Evolutionary conservation across 2,888 invertebrate species (phyloP).

Genomic region (Caenorhabditis japonica): DNA sequence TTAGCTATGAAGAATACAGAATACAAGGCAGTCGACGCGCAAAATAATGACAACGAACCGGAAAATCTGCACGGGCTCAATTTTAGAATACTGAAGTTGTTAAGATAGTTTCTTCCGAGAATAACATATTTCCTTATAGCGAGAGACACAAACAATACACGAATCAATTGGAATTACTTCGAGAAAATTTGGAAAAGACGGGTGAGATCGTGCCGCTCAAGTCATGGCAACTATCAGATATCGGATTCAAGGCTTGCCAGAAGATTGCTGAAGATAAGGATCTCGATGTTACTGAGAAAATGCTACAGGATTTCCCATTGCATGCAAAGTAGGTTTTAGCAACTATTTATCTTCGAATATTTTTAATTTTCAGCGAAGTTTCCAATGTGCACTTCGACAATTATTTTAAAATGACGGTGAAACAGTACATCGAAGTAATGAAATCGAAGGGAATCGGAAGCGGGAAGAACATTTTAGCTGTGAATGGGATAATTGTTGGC

Average conservation of each 20-base stretch:
- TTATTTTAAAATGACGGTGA: conserved; percentile 85
- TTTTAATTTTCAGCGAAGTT: conserved; percentile 3
- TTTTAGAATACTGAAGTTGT: conserved; percentile 84
- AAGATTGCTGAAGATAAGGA: conserved; percentile 82
- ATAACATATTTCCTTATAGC: no score
- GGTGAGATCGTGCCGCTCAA: conserved; percentile 94
- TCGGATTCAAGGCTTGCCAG: conserved; percentile 86
- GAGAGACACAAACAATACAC: conserved; percentile 84
- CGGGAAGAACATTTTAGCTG: conserved; percentile 70
- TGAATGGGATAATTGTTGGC: conserved; percentile 85
- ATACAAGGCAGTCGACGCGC: conserved; percentile 95
- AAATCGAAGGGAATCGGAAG: conserved; percentile 41
- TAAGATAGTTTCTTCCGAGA: no score
- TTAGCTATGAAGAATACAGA: conserved; percentile 98
- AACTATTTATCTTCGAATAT: neutral
- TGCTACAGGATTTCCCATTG: conserved; percentile 93
- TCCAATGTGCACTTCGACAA: conserved; percentile 78
- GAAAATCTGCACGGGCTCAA: conserved; percentile 89
- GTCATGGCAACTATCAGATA: conserved; percentile 82
- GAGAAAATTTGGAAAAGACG: conserved; percentile 87
- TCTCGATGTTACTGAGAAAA: conserved; percentile 87
- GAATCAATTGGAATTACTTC: conserved; percentile 86
- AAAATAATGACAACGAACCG: conserved; percentile 81
- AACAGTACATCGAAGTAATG: conserved; percentile 83
- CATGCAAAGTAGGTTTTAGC: conserved; percentile 56